These are phyloP conservation scores for Leptopilina syphax DNA, from an alignment of 2,888 invertebrate species.

Conservation along the genomic window DNA sequence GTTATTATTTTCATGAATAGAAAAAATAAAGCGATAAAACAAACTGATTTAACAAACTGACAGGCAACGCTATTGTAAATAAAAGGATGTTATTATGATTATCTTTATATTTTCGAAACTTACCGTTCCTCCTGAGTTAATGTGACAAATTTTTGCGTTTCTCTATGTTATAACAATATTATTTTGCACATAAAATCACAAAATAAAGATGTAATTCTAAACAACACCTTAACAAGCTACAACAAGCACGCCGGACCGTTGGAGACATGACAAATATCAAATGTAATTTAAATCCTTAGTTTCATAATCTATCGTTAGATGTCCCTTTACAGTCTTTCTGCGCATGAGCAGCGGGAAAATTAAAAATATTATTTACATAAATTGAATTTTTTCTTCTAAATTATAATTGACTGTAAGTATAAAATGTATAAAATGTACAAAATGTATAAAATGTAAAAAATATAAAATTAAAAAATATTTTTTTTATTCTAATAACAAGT, in stretches of 20 bases:
- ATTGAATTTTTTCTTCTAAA: background rate
- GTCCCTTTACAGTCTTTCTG: constrained; percentile 21
- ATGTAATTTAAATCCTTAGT: constrained; percentile 50
- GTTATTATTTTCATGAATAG: background rate
- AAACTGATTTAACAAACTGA: constrained; percentile 42
- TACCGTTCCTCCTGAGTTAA: constrained; percentile 8
- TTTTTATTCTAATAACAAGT: background rate
- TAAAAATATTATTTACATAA: background rate
- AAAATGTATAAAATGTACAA: background rate
- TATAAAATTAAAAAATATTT: background rate
- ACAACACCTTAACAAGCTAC: constrained; percentile 43
- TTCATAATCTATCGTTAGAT: constrained; percentile 44
- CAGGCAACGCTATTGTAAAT: constrained; percentile 41
- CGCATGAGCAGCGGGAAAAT: background rate
- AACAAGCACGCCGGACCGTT: constrained; percentile 58
- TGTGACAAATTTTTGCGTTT: background rate
- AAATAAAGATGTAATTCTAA: constrained; percentile 45
- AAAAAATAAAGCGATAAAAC: background rate
- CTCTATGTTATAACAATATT: constrained; percentile 11
- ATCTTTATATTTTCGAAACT: background rate
- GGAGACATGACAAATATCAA: constrained; percentile 48
- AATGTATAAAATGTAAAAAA: too few relatives aligned
- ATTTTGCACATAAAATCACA: constrained; percentile 19
- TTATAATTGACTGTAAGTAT: background rate
- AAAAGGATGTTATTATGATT: background rate